These are phyloP conservation scores for Tupaia chinensis DNA, from an alignment of 2,113 vertebrate species.

Conservation along the genomic window DNA sequence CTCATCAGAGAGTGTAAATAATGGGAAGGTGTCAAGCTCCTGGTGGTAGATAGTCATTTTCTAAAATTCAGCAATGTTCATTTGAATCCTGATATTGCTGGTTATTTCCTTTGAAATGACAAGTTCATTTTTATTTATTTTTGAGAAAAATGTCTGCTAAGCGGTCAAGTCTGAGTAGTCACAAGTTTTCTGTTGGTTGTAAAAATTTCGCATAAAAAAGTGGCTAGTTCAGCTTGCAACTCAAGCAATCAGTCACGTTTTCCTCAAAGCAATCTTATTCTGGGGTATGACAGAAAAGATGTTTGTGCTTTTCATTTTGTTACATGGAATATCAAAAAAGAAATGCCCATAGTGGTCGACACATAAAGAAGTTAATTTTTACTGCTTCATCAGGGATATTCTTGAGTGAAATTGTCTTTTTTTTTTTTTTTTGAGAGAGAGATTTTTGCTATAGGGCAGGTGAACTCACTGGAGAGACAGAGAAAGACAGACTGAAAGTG, in stretches of 20 bases:
- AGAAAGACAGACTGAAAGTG: no score
- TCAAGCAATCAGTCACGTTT: neutral
- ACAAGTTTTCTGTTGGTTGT: neutral
- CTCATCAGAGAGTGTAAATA: neutral
- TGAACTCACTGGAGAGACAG: no score
- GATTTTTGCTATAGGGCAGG: no score
- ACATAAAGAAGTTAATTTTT: neutral
- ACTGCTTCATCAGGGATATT: neutral
- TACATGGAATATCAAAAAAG: neutral
- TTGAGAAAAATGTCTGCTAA: neutral
- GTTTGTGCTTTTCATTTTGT: neutral
- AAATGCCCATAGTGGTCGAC: neutral
- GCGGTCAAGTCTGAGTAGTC: neutral
- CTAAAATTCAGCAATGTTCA: conserved; percentile 3
- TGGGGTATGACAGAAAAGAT: neutral
- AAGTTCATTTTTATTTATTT: neutral
- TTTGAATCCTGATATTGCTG: neutral
- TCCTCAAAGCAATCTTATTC: neutral
- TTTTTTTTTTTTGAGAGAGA: no score
- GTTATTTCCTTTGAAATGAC: neutral
- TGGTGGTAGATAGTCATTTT: neutral
- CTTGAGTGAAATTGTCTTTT: neutral
- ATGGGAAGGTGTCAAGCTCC: neutral
- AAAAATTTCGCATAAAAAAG: neutral
- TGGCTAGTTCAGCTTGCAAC: conserved; percentile 58